A percentile compares a stretch with the other conserved stretches of the same genome.
Evolutionary conservation across 1,140 invertebrate genomes (phyloP).

Genomic region (Aradophagus sp.): DNA sequence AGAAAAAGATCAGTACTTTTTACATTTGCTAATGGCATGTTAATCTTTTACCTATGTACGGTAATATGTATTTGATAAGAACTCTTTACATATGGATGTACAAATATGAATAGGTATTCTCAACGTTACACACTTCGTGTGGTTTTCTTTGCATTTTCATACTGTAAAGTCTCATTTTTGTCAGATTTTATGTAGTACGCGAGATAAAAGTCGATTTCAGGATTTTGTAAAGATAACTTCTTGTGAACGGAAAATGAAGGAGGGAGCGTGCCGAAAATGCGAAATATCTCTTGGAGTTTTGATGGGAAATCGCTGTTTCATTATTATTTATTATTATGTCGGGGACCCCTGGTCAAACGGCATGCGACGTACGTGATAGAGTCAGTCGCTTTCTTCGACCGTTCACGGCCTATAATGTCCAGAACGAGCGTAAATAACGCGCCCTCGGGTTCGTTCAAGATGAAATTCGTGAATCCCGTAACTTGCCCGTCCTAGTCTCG

Average conservation of each 20-base stretch:
- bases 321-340: no score
- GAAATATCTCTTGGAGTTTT: slow-evolving; percentile 41
- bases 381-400: no score
- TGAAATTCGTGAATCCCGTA: slow-evolving; percentile 18
- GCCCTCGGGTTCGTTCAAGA: slow-evolving; percentile 9
- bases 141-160: slow-evolving; percentile 27
- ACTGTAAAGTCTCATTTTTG: slow-evolving; percentile 28
- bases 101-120: no score
- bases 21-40: no score
- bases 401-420: slow-evolving; percentile 11
- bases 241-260: slow-evolving; percentile 15
- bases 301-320: slow-evolving; percentile 47
- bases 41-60: no score
- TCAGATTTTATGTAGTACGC: slow-evolving; percentile 11
- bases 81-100: no score
- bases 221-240: slow-evolving; percentile 20
- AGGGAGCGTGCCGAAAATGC: slow-evolving; percentile 16
- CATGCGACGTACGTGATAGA: slow-evolving; percentile 36
- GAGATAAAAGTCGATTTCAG: slow-evolving; percentile 26
- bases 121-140: no score
- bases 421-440: slow-evolving; percentile 31
- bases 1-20: no score
- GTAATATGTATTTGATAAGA: no score
- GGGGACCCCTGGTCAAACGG: slow-evolving; percentile 18
- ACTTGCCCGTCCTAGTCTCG: no score